A percentile compares a stretch with the other conserved stretches of the same genome.
Conservation (phyloP, 2,113 vertebrate species). For the Phodopus roborovskii region DNA sequence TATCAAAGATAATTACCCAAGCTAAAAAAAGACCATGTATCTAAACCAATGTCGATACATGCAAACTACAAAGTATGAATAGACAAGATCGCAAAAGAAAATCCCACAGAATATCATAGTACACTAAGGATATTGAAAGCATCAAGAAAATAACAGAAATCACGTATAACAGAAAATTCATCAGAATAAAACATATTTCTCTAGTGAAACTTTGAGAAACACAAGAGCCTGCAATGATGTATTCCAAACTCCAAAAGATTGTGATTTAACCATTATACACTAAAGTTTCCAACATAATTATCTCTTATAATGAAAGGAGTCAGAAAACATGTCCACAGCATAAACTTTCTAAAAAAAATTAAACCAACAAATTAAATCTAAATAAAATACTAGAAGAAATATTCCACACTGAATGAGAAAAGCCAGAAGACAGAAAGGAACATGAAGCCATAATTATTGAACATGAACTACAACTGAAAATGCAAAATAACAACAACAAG, state of each 20-base stretch:
- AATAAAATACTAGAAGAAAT: neutral
- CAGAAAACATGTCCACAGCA: neutral
- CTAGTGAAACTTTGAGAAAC: neutral
- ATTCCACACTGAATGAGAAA: neutral
- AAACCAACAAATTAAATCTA: neutral
- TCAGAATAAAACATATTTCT: neutral
- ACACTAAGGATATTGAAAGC: neutral
- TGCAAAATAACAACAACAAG: neutral
- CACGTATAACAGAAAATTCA: neutral
- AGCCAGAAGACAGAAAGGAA: neutral
- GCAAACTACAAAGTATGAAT: neutral
- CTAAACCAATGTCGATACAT: neutral
- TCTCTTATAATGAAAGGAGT: neutral
- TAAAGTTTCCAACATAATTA: neutral
- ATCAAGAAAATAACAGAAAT: neutral
- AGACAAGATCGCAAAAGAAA: too few species aligned
- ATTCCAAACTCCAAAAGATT: neutral
- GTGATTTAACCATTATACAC: neutral
- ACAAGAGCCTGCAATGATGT: neutral
- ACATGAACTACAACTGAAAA: neutral
- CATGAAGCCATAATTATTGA: neutral
- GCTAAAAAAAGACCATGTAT: neutral
- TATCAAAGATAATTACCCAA: neutral
- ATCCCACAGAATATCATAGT: neutral
- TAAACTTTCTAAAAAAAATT: neutral